phyloP scores from a whole-genome alignment of 2,797 vertebrate genomes.

The Florisuga fusca region DNA sequence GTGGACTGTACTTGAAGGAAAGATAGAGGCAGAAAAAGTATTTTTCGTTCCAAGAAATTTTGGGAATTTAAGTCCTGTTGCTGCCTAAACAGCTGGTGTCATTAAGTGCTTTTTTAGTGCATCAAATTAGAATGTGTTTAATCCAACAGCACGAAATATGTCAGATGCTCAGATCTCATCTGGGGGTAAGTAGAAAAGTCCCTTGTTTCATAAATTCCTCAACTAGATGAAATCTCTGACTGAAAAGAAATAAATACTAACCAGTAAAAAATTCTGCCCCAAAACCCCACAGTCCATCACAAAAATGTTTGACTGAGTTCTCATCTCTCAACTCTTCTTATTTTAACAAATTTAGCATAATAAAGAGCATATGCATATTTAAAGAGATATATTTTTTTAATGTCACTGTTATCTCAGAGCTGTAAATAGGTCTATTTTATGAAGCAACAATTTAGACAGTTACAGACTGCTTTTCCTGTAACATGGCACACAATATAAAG shows the following conservation, averaged over 20 bases:
- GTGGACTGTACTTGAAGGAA: neutral
- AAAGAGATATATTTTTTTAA: neutral
- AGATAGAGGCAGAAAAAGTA: neutral
- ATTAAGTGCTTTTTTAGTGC: neutral
- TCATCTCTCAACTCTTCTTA: neutral
- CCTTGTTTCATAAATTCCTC: neutral
- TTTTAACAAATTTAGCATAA: neutral
- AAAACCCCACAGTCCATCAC: neutral
- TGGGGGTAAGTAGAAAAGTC: neutral
- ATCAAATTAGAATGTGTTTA: neutral
- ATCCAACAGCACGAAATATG: neutral
- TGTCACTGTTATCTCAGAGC: neutral
- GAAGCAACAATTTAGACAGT: neutral
- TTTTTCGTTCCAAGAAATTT: neutral
- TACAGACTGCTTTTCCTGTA: neutral
- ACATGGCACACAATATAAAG: neutral
- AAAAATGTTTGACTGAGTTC: neutral
- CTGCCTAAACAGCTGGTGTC: neutral
- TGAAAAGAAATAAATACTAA: constrained; percentile 12
- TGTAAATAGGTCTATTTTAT: neutral
- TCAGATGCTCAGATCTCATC: neutral
- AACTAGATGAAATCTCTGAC: neutral
- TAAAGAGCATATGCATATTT: neutral
- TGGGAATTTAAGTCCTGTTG: neutral
- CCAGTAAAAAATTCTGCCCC: neutral